Evolutionary conservation across 1,140 invertebrate genomes (phyloP), one percentile per base, ranked within the genome.

Genomic region (Saccostrea cuccullata): DNA sequence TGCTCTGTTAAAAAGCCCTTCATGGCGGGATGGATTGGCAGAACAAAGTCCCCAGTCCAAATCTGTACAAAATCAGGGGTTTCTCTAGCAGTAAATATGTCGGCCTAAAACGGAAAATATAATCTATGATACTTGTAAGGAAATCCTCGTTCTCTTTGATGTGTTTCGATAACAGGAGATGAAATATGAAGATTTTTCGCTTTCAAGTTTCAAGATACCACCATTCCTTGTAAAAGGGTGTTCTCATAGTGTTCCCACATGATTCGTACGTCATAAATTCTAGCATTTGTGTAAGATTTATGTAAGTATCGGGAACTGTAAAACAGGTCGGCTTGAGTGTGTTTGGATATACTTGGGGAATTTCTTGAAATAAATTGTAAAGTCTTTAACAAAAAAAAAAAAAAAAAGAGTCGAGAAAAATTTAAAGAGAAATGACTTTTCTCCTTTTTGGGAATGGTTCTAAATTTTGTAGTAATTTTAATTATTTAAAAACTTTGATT

Each of bases 161-260:
- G 70, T 77, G 70, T 30, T 77, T 77, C 70, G 70, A 77, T 77
- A 77, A 77, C 70, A 77, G 70, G 70, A 77, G 70, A 77, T 77
- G 70, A 77, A 77, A 30, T 77, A 77, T 77, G 70, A 77, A 77
- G 70, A 30, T 77, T 77, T 77, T 77, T 77, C 70, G 70, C 70
- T 77, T 77, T 77, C 70, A 77, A 77, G 70, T 77, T 36, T 30
- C 12, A 77, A 36, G 26, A 77, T 77, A 26, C 26, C 70, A 26
- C 26, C 26, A 36, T 77, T 26, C 70, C 2, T 36, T 13, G 23
- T 77, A 77, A 36, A n/a, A 30, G 13, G 26, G 26, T 13, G 70
- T 77, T 77, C 70, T 30, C 1, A 11, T 77, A 26, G 4, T 77
- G 23, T 77, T 77, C 70, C 70, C 70, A 77, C 70, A 2, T 36